phyloP scores from a whole-genome alignment of 37 sponge, comb jelly and placozoan species.

The Cladorhizidae sp. region DNA sequence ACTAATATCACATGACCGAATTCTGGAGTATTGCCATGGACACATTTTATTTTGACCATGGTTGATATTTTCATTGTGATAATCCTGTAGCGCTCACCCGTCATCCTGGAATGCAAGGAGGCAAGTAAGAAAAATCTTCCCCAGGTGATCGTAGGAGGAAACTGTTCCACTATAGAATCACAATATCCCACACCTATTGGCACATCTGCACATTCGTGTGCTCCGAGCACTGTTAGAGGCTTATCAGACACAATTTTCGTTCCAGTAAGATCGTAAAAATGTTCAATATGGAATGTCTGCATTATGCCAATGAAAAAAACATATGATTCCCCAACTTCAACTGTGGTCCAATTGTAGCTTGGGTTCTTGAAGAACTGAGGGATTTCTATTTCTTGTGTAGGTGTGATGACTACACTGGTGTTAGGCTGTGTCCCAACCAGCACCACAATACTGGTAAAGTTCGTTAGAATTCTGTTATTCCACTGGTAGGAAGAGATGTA shows the following conservation, averaged over 20 bases:
- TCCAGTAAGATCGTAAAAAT: slow-evolving; percentile 32
- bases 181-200: slow-evolving; percentile 14
- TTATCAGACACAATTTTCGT: slow-evolving; percentile 14
- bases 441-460: slow-evolving; percentile 14
- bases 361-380: slow-evolving; percentile 4
- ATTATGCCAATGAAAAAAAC: slow-evolving; percentile 6
- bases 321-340: slow-evolving; percentile 13
- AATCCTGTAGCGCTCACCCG: slow-evolving; percentile 10
- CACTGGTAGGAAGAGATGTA: slow-evolving; percentile 37
- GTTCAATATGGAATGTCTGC: slow-evolving; percentile 31
- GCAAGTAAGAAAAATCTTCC: slow-evolving; percentile 34
- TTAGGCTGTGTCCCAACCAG: slow-evolving; percentile 6
- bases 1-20: not conserved
- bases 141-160: slow-evolving; percentile 56
- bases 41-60: not conserved
- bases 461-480: not conserved
- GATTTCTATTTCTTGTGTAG: slow-evolving; percentile 28
- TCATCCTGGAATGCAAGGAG: slow-evolving; percentile 7
- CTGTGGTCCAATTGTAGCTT: not conserved
- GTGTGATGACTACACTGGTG: slow-evolving; percentile 33
- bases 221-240: slow-evolving; percentile 36
- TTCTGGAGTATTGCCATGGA: not conserved
- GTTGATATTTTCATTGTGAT: not conserved
- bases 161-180: slow-evolving; percentile 44
- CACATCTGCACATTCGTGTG: slow-evolving; percentile 48